Evolutionary conservation across 1,140 invertebrate genomes (phyloP).

Genomic region (Lerema accius): DNA sequence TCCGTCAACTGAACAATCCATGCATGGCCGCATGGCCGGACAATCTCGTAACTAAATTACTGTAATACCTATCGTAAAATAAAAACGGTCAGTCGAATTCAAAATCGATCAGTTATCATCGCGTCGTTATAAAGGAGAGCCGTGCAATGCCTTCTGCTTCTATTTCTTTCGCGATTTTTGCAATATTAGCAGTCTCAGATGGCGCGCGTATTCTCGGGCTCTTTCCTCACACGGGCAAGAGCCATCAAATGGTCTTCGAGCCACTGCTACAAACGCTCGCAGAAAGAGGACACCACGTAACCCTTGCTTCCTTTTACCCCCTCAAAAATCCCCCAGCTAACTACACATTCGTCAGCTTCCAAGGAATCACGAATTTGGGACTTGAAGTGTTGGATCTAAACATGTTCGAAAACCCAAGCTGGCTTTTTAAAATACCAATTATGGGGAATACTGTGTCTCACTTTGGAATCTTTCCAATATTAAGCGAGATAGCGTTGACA

Average conservation of each 20-base stretch:
- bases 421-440: conserved; percentile 40
- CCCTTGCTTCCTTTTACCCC: conserved; percentile 84
- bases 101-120: conserved; percentile 40
- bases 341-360: conserved; percentile 66
- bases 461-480: conserved; percentile 51
- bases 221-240: conserved; percentile 86
- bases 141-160: conserved; percentile 47
- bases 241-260: conserved; percentile 87
- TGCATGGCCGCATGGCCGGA: no score
- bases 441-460: conserved; percentile 47
- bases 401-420: conserved; percentile 49
- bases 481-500: conserved; percentile 55
- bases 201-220: conserved; percentile 83
- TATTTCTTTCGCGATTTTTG: conserved; percentile 31
- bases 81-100: no score
- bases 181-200: conserved; percentile 29
- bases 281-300: conserved; percentile 85
- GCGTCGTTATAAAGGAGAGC: conserved; percentile 33
- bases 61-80: no score
- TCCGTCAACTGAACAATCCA: no score
- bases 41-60: no score
- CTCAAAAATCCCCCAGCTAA: conserved; percentile 57
- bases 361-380: conserved; percentile 59
- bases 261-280: conserved; percentile 85
- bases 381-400: conserved; percentile 60